A percentile compares a stretch with the other conserved stretches of the same genome.
Conservation (phyloP, 2,113 vertebrate genomes). For the Tauraco erythrolophus region DNA sequence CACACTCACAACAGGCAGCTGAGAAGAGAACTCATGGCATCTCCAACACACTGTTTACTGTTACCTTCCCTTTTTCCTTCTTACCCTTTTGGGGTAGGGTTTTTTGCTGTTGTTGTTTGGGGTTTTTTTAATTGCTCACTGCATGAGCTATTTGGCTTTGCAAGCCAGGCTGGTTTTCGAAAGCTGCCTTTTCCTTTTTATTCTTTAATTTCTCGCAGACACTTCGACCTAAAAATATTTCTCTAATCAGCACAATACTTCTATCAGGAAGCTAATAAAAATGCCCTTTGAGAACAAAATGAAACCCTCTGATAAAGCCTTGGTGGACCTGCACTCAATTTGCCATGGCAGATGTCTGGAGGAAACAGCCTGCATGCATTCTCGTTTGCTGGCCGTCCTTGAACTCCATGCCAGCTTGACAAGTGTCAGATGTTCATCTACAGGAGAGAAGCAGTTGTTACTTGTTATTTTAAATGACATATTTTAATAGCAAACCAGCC, state of each 20-base stretch:
- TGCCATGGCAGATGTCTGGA: background rate
- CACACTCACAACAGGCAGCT: rapidly evolving
- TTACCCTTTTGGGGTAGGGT: background rate
- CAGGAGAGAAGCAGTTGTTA: background rate
- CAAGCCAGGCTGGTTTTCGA: background rate
- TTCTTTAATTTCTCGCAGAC: background rate
- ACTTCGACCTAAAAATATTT: background rate
- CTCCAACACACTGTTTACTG: background rate
- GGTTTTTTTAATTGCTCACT: background rate
- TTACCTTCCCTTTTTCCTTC: background rate
- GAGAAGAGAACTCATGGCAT: background rate
- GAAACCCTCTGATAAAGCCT: background rate
- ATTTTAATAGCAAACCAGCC: background rate
- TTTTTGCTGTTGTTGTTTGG: background rate
- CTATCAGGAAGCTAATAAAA: background rate
- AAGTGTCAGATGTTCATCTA: background rate
- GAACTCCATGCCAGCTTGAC: background rate
- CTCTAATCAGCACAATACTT: background rate
- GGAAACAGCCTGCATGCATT: background rate
- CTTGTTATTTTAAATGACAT: background rate
- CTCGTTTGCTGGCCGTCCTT: background rate
- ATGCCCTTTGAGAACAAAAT: background rate
- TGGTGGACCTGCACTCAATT: background rate
- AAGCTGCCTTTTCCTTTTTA: background rate
- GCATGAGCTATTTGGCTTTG: background rate